These are phyloP conservation scores for Lepus townsendii DNA, from an alignment of 2,797 vertebrate genomes.

Conservation along the genomic window DNA sequence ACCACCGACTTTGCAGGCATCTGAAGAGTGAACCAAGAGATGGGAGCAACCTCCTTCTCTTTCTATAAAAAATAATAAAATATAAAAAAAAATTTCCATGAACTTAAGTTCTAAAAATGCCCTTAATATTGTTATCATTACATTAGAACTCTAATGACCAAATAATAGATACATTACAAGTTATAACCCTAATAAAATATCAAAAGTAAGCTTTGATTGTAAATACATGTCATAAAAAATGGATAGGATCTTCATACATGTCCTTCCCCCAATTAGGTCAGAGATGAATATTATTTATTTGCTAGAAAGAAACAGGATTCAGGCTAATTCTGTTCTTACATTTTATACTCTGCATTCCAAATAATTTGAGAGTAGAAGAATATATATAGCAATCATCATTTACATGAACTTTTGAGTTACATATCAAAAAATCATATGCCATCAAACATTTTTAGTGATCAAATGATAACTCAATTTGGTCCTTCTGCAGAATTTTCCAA, in stretches of 20 bases:
- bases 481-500: slow-evolving; percentile 10
- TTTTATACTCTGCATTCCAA: slow-evolving; percentile 9
- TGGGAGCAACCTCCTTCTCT: too few species aligned
- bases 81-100: not conserved
- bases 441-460: slow-evolving; percentile 54
- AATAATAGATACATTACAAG: not conserved
- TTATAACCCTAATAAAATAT: slow-evolving; percentile 24
- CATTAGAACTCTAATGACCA: not conserved
- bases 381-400: slow-evolving; percentile 5
- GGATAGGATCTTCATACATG: not conserved
- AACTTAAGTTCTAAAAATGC: slow-evolving; percentile 10
- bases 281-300: not conserved
- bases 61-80: too few species aligned
- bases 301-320: not conserved
- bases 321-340: not conserved
- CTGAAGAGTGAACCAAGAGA: too few species aligned
- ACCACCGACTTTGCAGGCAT: too few species aligned
- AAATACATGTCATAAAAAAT: slow-evolving; percentile 28
- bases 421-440: not conserved
- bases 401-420: not conserved
- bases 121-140: not conserved
- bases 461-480: slow-evolving; percentile 3
- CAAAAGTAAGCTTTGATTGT: not conserved
- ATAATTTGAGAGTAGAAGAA: not conserved
- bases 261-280: not conserved